These are phyloP conservation scores for Cettia cetti DNA, from an alignment of 2,113 vertebrate species.

Conservation along the genomic window DNA sequence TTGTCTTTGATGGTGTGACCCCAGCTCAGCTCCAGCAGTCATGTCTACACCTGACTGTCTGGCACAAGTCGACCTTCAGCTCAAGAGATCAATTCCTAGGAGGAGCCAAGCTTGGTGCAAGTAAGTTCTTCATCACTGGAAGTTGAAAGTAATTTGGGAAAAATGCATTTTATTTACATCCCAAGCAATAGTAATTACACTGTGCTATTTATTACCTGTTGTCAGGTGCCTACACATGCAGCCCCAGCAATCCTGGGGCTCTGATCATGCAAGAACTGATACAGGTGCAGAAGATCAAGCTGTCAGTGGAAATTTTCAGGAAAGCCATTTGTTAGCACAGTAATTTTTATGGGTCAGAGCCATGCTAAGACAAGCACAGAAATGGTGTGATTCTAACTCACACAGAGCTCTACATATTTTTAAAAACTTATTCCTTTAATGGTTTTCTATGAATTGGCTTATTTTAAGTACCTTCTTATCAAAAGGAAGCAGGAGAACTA, in stretches of 20 bases:
- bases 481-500: background rate
- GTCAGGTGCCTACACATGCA: background rate
- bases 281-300: background rate
- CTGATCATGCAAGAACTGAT: background rate
- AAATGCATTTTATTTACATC: background rate
- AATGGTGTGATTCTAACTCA: background rate
- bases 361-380: background rate
- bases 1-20: slow-evolving; percentile 67
- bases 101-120: slow-evolving; percentile 44
- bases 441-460: background rate
- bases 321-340: background rate
- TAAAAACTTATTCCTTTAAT: background rate
- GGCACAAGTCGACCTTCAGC: slow-evolving; percentile 67
- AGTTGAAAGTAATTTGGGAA: background rate
- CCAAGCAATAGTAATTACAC: background rate
- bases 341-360: background rate
- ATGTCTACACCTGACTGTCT: slow-evolving; percentile 69
- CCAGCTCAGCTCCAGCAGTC: slow-evolving; percentile 63
- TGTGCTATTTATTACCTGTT: background rate
- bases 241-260: background rate
- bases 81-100: slow-evolving; percentile 58
- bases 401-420: background rate
- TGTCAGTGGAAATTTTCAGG: background rate
- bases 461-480: background rate
- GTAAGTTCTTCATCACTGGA: slow-evolving; percentile 42